These are phyloP conservation scores for Euzophera pinguis DNA, from an alignment of 2,888 invertebrate genomes.

Conservation along the genomic window DNA sequence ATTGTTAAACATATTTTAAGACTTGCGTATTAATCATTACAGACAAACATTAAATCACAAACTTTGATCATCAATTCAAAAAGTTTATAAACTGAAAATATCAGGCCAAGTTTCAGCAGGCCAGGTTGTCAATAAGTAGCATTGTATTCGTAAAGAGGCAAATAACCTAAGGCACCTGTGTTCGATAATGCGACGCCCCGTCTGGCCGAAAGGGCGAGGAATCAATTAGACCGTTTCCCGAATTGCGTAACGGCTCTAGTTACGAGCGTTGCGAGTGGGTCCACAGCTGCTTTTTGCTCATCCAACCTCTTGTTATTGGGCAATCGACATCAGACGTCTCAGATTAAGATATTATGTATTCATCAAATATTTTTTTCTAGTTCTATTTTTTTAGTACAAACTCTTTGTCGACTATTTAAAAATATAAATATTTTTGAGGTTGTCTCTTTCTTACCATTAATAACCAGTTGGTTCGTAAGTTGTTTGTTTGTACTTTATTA, in stretches of 20 bases:
- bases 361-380: constrained; percentile 55
- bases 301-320: constrained; percentile 73
- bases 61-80: too few species aligned
- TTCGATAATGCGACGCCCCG: constrained; percentile 74
- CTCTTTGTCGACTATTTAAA: too few species aligned
- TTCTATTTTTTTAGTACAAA: neutral
- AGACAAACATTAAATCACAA: too few species aligned
- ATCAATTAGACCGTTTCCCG: constrained; percentile 75
- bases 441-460: neutral
- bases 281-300: constrained; percentile 76
- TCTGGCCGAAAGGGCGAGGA: constrained; percentile 75
- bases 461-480: too few species aligned
- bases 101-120: neutral
- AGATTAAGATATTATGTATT: constrained; percentile 72
- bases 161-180: constrained; percentile 73
- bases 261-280: constrained; percentile 69
- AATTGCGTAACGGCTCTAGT: constrained; percentile 75
- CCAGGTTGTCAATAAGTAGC: constrained; percentile 14
- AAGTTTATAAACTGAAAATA: neutral
- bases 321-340: constrained; percentile 68
- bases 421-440: too few species aligned
- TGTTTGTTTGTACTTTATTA: too few species aligned
- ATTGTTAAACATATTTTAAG: too few species aligned
- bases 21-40: too few species aligned
- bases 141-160: constrained; percentile 62